Conservation (phyloP, 2,888 invertebrate genomes). For the Tinea pellionella region DNA sequence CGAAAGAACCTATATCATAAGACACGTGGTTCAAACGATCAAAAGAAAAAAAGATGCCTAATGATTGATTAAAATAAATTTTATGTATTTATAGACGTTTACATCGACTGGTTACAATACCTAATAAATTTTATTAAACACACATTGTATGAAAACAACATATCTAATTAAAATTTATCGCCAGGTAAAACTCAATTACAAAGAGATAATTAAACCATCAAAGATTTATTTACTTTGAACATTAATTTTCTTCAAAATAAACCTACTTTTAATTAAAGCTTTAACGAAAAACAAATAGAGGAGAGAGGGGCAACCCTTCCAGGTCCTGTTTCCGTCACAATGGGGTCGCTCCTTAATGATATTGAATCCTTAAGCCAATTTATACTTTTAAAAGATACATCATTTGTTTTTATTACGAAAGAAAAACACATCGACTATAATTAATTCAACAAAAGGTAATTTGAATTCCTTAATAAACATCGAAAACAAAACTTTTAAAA, state of each 20-base stretch:
- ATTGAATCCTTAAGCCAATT: constrained; percentile 22
- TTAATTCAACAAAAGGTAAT: not conserved
- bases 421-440: not conserved
- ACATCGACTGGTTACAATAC: not conserved
- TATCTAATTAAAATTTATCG: constrained; percentile 32
- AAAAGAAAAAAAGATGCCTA: not conserved
- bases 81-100: not conserved
- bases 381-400: constrained; percentile 14
- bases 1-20: too few relatives aligned
- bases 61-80: not conserved
- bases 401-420: constrained; percentile 13
- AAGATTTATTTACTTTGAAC: constrained; percentile 65
- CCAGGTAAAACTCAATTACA: constrained; percentile 64
- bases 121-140: constrained; percentile 14
- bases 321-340: constrained; percentile 28
- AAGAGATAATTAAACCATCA: constrained; percentile 66
- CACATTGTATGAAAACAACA: constrained; percentile 12
- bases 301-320: constrained; percentile 47
- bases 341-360: constrained; percentile 25
- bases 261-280: constrained; percentile 66
- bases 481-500: too few relatives aligned
- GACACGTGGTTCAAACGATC: too few relatives aligned
- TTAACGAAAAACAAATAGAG: constrained; percentile 63
- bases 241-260: constrained; percentile 66
- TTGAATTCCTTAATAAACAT: not conserved